Percentiles rank a stretch among this genome's conserved stretches.
These are phyloP conservation scores for Hoplostethus atlanticus DNA, from an alignment of 2,797 vertebrate genomes.

Conservation along the genomic window DNA sequence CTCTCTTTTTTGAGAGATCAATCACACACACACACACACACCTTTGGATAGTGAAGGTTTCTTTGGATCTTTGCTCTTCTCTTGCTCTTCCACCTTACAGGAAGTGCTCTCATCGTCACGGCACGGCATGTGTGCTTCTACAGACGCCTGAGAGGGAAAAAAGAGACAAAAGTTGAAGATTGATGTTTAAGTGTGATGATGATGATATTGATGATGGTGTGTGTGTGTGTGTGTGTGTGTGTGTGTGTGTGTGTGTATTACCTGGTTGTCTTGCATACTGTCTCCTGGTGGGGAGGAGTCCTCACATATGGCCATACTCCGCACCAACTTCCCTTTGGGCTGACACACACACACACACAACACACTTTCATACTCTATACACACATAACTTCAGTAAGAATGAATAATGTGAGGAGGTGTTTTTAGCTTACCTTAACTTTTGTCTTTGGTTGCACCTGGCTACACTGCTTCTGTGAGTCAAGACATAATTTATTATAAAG, in stretches of 20 bases:
- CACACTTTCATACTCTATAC: constrained; percentile 56
- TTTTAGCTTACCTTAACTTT: constrained; percentile 89
- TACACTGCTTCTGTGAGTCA: constrained; percentile 81
- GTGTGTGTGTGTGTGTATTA: constrained; percentile 59
- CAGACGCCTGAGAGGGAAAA: constrained; percentile 82
- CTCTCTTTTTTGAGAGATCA: constrained; percentile 63
- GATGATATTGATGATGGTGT: constrained; percentile 6
- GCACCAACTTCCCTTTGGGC: constrained; percentile 92
- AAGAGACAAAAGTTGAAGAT: constrained; percentile 29
- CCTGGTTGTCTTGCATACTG: constrained; percentile 86
- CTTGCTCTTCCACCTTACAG: constrained; percentile 89
- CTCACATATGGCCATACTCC: constrained; percentile 92
- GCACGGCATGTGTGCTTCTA: constrained; percentile 85
- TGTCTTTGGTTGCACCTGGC: constrained; percentile 91
- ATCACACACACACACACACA: constrained; percentile 65
- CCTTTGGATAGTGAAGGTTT: constrained; percentile 91
- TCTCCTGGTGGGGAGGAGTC: constrained; percentile 86
- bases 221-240: too few species aligned
- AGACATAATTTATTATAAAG: constrained; percentile 57
- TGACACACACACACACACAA: constrained; percentile 70
- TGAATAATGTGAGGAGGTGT: constrained; percentile 63
- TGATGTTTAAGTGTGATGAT: constrained; percentile 19
- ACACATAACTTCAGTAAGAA: constrained; percentile 52
- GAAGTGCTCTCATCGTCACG: constrained; percentile 87
- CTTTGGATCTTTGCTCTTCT: constrained; percentile 89